These are phyloP conservation scores for Propsilocerus akamusi DNA, from an alignment of 1,140 invertebrate genomes.

Conservation along the genomic window DNA sequence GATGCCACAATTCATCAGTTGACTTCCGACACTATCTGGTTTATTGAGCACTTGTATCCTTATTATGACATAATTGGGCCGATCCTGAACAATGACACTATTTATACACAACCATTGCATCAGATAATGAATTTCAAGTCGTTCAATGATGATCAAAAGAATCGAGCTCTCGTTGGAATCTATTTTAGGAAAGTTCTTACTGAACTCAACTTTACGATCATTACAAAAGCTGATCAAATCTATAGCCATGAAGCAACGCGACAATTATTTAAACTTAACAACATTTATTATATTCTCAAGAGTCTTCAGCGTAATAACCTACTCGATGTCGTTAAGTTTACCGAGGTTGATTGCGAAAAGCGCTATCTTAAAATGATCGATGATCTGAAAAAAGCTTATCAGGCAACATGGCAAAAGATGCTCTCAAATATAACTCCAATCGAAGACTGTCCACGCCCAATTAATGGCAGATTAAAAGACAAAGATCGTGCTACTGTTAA, in stretches of 20 bases:
- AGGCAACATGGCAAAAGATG: conserved; percentile 54
- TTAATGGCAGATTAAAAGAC: conserved; percentile 59
- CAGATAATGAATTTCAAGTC: conserved; percentile 28
- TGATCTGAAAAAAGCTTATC: conserved; percentile 21
- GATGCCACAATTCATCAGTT: conserved; percentile 94
- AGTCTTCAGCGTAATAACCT: conserved; percentile 67
- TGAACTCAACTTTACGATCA: conserved; percentile 63
- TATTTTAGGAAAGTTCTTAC: conserved; percentile 71
- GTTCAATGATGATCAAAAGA: conserved; percentile 25
- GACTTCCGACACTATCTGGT: conserved; percentile 80
- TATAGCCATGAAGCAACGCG: conserved; percentile 66
- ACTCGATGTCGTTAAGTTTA: conserved; percentile 55
- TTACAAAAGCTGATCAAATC: conserved; percentile 61
- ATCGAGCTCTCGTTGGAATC: conserved; percentile 46
- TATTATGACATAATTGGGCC: conserved; percentile 55
- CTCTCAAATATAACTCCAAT: conserved; percentile 45
- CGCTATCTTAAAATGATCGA: conserved; percentile 56
- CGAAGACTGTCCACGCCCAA: conserved; percentile 41
- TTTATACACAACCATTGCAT: conserved; percentile 28
- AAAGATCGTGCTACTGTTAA: conserved; percentile 83
- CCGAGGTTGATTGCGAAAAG: conserved; percentile 66
- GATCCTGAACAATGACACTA: conserved; percentile 38
- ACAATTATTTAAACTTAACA: conserved; percentile 77
- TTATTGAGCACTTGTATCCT: conserved; percentile 65
- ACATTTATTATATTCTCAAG: conserved; percentile 84